These are phyloP conservation scores for Hippoglossus hippoglossus DNA, from an alignment of 2,797 vertebrate genomes.

Conservation along the genomic window DNA sequence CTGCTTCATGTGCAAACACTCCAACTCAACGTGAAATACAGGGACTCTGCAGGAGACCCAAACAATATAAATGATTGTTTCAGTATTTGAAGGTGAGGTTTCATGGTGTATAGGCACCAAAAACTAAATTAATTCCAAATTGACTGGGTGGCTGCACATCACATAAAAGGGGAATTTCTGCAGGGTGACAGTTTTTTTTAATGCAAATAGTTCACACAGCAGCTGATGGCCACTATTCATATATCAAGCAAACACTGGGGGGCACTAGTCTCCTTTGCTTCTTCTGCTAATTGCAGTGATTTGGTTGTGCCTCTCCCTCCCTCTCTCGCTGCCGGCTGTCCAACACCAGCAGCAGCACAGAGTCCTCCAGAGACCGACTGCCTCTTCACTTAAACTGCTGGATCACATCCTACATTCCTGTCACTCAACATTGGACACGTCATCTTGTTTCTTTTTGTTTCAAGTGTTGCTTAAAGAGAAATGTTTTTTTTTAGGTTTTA, in stretches of 20 bases:
- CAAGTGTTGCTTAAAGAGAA: slow-evolving; percentile 25
- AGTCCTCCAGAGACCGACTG: slow-evolving; percentile 59
- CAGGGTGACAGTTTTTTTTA: neutral
- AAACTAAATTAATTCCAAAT: slow-evolving; percentile 6
- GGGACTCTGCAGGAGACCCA: slow-evolving; percentile 13
- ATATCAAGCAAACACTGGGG: slow-evolving; percentile 68
- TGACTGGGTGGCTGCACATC: slow-evolving; percentile 8
- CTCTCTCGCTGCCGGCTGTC: slow-evolving; percentile 41
- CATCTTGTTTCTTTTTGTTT: slow-evolving; percentile 31
- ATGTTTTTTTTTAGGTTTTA: neutral
- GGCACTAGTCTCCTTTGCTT: slow-evolving; percentile 76
- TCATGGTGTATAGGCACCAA: neutral
- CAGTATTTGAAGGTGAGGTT: slow-evolving; percentile 22
- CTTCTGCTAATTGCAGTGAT: slow-evolving; percentile 67
- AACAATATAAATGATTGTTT: neutral
- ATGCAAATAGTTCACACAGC: slow-evolving; percentile 13
- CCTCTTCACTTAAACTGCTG: slow-evolving; percentile 52
- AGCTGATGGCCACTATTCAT: slow-evolving; percentile 30
- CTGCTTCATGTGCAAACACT: slow-evolving; percentile 4
- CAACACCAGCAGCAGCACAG: slow-evolving; percentile 51
- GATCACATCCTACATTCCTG: slow-evolving; percentile 57
- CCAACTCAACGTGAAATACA: neutral
- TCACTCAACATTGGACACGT: slow-evolving; percentile 34
- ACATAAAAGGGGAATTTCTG: neutral
- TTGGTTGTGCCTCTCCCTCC: slow-evolving; percentile 47